Conservation (phyloP, 1,140 invertebrate genomes). For the Oscheius sp. region DNA sequence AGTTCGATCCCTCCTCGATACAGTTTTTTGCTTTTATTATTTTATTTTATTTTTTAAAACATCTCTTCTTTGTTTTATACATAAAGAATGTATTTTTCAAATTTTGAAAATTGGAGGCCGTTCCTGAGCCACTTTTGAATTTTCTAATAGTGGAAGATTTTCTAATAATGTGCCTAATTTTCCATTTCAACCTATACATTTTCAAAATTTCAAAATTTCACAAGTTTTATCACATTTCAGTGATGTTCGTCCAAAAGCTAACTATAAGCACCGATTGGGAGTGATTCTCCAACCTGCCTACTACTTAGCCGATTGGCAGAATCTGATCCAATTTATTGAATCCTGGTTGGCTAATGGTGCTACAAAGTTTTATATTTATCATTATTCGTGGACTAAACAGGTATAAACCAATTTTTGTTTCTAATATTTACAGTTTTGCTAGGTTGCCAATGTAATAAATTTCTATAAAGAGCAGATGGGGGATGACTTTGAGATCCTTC, state of each 20-base stretch:
- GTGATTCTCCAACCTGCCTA: constrained; percentile 4
- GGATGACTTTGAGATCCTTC: neutral
- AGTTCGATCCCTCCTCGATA: too few species aligned
- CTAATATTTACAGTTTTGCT: neutral
- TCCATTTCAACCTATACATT: neutral
- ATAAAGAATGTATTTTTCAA: too few species aligned
- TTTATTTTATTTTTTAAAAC: too few species aligned
- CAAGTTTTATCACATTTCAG: too few species aligned
- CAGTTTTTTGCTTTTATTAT: too few species aligned
- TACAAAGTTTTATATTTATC: constrained; percentile 16
- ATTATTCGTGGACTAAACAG: neutral
- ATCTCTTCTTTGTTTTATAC: too few species aligned
- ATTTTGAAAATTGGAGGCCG: neutral
- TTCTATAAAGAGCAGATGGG: neutral
- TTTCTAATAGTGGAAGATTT: neutral
- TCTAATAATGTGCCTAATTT: neutral
- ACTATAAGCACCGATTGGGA: neutral
- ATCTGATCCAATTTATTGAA: constrained; percentile 12
- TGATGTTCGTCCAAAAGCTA: neutral
- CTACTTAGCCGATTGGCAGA: constrained; percentile 12
- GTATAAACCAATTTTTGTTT: neutral
- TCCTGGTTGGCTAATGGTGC: constrained; percentile 8
- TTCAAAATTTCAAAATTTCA: too few species aligned
- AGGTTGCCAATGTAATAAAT: neutral
- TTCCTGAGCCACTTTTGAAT: neutral